A percentile compares a stretch with the other conserved stretches of the same genome.
These are phyloP conservation scores for Ophion ventricosus DNA, from an alignment of 2,888 invertebrate species.

Conservation along the genomic window DNA sequence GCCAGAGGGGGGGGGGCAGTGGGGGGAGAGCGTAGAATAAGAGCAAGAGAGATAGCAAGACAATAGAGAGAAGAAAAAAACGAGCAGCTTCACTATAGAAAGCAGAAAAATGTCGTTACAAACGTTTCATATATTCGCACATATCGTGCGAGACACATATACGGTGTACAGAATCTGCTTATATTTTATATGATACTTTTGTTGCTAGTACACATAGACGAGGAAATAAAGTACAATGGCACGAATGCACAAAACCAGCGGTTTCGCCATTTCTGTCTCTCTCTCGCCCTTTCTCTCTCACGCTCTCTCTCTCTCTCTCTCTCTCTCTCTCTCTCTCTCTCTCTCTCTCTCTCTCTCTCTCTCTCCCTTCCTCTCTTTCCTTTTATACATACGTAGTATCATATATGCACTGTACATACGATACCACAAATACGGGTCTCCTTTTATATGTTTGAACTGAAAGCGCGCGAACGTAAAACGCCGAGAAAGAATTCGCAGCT, in stretches of 20 bases:
- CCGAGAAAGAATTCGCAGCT: conserved; percentile 36
- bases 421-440: conserved; percentile 15
- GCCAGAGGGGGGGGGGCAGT: conserved; percentile 19
- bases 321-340: background rate
- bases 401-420: conserved; percentile 15
- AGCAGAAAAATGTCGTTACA: conserved; percentile 54
- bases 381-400: conserved; percentile 4
- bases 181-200: conserved; percentile 60
- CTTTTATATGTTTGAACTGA: conserved; percentile 52
- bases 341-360: background rate
- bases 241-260: conserved; percentile 52
- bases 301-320: conserved; percentile 6
- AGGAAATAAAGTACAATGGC: conserved; percentile 61
- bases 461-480: conserved; percentile 43
- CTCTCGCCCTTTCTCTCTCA: conserved; percentile 9
- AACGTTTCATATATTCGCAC: conserved; percentile 54
- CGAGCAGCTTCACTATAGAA: conserved; percentile 11
- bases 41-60: conserved; percentile 25
- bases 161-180: conserved; percentile 47
- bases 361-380: background rate
- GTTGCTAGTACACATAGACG: conserved; percentile 26
- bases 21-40: background rate
- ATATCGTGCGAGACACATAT: conserved; percentile 51
- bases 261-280: conserved; percentile 29
- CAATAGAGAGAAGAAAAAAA: conserved; percentile 27